A percentile compares a stretch with the other conserved stretches of the same genome.
Conservation (phyloP, 2,888 invertebrate species). For the Thelaira solivaga region DNA sequence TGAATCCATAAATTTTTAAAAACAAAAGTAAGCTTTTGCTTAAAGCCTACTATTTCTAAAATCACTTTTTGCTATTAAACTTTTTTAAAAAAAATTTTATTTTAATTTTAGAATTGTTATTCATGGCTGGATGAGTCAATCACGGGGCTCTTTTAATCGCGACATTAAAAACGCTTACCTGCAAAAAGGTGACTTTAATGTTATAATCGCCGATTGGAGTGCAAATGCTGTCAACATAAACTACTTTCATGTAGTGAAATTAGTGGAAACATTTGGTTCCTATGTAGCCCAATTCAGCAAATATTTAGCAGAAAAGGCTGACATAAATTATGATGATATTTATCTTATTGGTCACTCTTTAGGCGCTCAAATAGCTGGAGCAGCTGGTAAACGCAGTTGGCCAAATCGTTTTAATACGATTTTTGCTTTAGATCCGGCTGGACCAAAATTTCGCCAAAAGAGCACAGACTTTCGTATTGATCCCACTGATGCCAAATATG, state of each 20-base stretch:
- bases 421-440: slow-evolving; percentile 76
- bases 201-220: slow-evolving; percentile 74
- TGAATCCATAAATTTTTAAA: too few species aligned
- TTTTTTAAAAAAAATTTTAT: too few species aligned
- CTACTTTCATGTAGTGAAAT: slow-evolving; percentile 70
- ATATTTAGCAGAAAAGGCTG: slow-evolving; percentile 64
- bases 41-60: too few species aligned
- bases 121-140: slow-evolving; percentile 74
- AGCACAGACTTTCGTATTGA: slow-evolving; percentile 71
- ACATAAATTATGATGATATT: slow-evolving; percentile 66
- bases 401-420: slow-evolving; percentile 71
- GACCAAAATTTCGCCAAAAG: slow-evolving; percentile 70
- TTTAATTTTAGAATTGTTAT: slow-evolving; percentile 66
- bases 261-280: slow-evolving; percentile 69
- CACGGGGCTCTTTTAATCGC: slow-evolving; percentile 70
- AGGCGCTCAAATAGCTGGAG: slow-evolving; percentile 75
- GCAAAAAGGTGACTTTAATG: slow-evolving; percentile 68
- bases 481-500: slow-evolving; percentile 72
- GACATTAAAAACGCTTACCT: slow-evolving; percentile 72
- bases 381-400: slow-evolving; percentile 70
- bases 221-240: slow-evolving; percentile 70
- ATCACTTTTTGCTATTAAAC: too few species aligned
- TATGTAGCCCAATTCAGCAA: slow-evolving; percentile 70
- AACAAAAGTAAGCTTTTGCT: too few species aligned
- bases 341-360: slow-evolving; percentile 76